Evolutionary conservation across 2,888 invertebrate species (phyloP).

Genomic region (Polia nebulosa): DNA sequence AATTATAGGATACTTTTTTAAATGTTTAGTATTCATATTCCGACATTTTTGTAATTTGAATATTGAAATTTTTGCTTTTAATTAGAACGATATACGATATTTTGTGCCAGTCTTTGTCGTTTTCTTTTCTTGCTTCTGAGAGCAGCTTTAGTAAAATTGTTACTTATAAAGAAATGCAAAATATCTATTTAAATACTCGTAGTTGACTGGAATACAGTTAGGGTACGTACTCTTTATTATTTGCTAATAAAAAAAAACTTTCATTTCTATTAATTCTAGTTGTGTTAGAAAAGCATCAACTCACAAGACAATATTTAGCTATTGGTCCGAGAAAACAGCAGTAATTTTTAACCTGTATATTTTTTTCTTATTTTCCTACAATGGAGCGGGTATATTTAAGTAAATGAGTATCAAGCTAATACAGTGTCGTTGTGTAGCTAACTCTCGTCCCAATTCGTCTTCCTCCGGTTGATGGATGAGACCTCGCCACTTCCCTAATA

Average conservation of each 20-base stretch:
- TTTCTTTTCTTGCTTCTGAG: background rate
- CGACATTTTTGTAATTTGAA: slow-evolving; percentile 38
- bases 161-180: slow-evolving; percentile 11
- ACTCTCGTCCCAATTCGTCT: slow-evolving; percentile 82
- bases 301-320: background rate
- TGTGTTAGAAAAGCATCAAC: background rate
- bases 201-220: background rate
- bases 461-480: slow-evolving; percentile 86
- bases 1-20: slow-evolving; percentile 52
- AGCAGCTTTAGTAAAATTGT: background rate
- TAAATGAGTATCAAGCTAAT: slow-evolving; percentile 76
- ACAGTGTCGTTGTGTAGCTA: slow-evolving; percentile 69
- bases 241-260: background rate
- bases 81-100: slow-evolving; percentile 24
- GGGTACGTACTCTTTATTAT: background rate
- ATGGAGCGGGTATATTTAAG: slow-evolving; percentile 55
- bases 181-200: slow-evolving; percentile 9
- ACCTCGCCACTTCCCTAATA: slow-evolving; percentile 86
- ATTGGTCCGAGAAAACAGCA: background rate
- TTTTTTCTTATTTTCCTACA: slow-evolving; percentile 17
- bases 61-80: slow-evolving; percentile 2
- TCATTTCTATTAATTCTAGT: background rate
- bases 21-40: slow-evolving; percentile 47
- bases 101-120: background rate
- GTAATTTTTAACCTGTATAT: background rate